Percentiles rank a stretch among this genome's conserved stretches.
Evolutionary conservation across 1,140 invertebrate species (phyloP).

Genomic region (Trissolcus basalis): DNA sequence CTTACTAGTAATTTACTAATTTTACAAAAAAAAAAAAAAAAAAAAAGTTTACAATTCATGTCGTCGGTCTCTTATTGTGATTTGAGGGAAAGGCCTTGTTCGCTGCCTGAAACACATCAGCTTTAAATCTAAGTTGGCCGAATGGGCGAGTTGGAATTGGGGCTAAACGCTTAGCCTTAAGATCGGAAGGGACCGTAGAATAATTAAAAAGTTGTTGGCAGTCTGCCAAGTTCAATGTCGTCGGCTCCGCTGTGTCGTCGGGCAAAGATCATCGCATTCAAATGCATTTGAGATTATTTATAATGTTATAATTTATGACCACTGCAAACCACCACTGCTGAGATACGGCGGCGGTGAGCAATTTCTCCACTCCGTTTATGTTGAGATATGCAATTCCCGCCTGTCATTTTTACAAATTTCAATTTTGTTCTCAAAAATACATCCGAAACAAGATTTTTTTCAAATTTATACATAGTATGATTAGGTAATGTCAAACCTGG

Average conservation of each 20-base stretch:
- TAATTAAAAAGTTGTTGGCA: constrained; percentile 68
- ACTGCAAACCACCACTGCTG: constrained; percentile 31
- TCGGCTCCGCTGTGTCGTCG: constrained; percentile 38
- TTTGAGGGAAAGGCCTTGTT: constrained; percentile 16
- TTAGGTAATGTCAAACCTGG: no score
- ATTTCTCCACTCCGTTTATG: constrained; percentile 33
- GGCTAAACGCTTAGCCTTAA: constrained; percentile 39
- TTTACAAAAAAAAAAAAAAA: no score
- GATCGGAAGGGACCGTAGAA: constrained; percentile 55
- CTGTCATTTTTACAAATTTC: no score
- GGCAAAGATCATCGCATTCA: constrained; percentile 38
- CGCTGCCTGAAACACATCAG: constrained; percentile 30
- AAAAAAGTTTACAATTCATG: no score
- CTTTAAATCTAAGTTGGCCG: constrained; percentile 45
- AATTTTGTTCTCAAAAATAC: no score
- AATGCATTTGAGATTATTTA: constrained; percentile 47
- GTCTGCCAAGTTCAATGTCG: constrained; percentile 68
- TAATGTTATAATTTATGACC: constrained; percentile 42
- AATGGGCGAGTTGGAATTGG: constrained; percentile 37
- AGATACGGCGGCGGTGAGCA: constrained; percentile 20
- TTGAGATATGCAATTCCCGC: constrained; percentile 2
- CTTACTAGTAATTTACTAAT: no score
- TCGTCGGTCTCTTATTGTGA: constrained; percentile 15
- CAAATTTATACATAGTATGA: no score
- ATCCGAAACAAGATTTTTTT: no score